Conservation (phyloP, 2,888 invertebrate genomes). For the Muscina levida region DNA sequence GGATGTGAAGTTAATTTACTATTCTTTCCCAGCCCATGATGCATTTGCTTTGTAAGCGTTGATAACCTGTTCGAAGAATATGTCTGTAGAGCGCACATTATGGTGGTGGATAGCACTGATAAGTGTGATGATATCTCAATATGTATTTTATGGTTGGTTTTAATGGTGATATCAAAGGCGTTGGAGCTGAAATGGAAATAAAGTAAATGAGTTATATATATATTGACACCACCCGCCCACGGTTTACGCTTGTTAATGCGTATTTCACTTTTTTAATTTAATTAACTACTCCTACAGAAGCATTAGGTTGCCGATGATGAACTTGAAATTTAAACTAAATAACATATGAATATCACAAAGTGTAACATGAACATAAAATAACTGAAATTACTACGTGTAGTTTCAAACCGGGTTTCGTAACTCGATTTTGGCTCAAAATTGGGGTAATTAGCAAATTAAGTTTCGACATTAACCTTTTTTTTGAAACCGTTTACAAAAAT, state of each 20-base stretch:
- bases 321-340: too few relatives aligned
- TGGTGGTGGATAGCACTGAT: background rate
- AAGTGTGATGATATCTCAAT: conserved; percentile 26
- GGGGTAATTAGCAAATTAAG: too few relatives aligned
- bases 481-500: too few relatives aligned
- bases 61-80: conserved; percentile 28
- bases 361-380: too few relatives aligned
- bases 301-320: too few relatives aligned
- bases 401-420: too few relatives aligned
- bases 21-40: conserved; percentile 44
- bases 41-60: background rate
- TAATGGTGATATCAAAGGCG: background rate
- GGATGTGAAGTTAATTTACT: conserved; percentile 50
- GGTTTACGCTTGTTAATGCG: background rate
- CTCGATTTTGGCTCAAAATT: too few relatives aligned
- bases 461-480: too few relatives aligned
- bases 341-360: too few relatives aligned
- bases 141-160: conserved; percentile 8
- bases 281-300: too few relatives aligned
- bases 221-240: conserved; percentile 24
- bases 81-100: background rate
- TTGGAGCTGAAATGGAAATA: background rate
- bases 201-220: background rate
- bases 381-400: too few relatives aligned
- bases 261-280: too few relatives aligned